Base-by-base conservation (phyloP, 2,113 vertebrate genomes). In the Oxyura jamaicensis region DNA sequence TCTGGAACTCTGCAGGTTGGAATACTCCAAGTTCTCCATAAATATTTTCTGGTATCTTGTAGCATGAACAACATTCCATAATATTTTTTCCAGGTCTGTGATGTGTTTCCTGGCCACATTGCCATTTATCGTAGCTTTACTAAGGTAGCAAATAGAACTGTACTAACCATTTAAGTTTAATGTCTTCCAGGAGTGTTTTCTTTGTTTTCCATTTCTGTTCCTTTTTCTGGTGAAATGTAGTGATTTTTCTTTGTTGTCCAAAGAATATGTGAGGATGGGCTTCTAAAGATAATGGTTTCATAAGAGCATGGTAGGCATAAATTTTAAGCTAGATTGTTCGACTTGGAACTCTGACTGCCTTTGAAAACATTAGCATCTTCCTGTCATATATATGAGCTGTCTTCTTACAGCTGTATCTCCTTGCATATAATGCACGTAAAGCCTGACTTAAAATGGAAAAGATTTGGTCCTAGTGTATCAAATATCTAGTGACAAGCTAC, bases 81-180 rank as follows among this genome's bases (percentile, higher is more conserved):
- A 12, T 19, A 15, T 52, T 72, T 88, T 87, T 83, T 55, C 10
- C 28, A 53, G 58, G 42, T 6, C 31, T 60, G 5, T 80, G 21
- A 3, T 65, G 10, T 6, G 12, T 67, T 62, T 6, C 25, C 35
- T 28, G 60, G 36, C 26, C 1, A 0, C 62, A n/a, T n/a, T n/a
- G n/a, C n/a, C n/a, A n/a, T n/a, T n/a, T n/a, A n/a, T n/a, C n/a
- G n/a, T n/a, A n/a, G n/a, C n/a, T n/a, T n/a, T n/a, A n/a, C n/a
- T n/a, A n/a, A n/a, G n/a, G n/a, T n/a, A n/a, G n/a, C 41, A 76
- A 48, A 58, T 33, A 63, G 16, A 89, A 23, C 36, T 72, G 4
- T 53, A 15, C 65, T 65, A 63, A 80, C n/a, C 3, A 8, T 5
- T 50, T 4, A 11, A 2, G 7, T 83, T 11, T 18, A 56, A 23